Evolutionary conservation across 2,113 vertebrate genomes (phyloP).

Genomic region (Trogon surrucura): DNA sequence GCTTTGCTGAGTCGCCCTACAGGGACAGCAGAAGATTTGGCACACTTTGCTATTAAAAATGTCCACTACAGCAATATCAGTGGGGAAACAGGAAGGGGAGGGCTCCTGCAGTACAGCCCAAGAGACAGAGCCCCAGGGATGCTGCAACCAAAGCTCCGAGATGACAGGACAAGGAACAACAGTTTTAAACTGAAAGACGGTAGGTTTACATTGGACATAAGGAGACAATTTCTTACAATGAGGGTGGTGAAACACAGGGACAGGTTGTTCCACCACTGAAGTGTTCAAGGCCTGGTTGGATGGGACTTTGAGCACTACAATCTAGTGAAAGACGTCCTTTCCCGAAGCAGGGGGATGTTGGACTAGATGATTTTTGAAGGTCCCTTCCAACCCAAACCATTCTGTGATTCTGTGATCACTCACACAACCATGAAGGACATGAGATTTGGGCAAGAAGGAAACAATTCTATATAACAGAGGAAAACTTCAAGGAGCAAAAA

Average conservation of each 20-base stretch:
- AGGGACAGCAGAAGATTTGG: neutral
- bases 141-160: neutral
- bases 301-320: neutral
- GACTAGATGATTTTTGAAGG: neutral
- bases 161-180: neutral
- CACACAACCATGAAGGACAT: neutral
- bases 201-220: neutral
- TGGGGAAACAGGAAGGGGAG: neutral
- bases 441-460: neutral
- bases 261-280: neutral
- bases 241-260: neutral
- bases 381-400: neutral
- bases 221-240: neutral
- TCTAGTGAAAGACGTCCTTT: neutral
- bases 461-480: neutral
- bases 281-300: neutral
- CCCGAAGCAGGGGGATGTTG: neutral
- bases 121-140: neutral
- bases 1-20: constrained; percentile 83
- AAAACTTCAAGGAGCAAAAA: neutral
- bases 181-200: fast-evolving
- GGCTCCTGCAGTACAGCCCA: neutral
- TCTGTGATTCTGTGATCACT: neutral
- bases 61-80: neutral
- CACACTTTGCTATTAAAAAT: neutral